phyloP scores from a whole-genome alignment of 2,797 vertebrate genomes.

The Hippoglossus hippoglossus region DNA sequence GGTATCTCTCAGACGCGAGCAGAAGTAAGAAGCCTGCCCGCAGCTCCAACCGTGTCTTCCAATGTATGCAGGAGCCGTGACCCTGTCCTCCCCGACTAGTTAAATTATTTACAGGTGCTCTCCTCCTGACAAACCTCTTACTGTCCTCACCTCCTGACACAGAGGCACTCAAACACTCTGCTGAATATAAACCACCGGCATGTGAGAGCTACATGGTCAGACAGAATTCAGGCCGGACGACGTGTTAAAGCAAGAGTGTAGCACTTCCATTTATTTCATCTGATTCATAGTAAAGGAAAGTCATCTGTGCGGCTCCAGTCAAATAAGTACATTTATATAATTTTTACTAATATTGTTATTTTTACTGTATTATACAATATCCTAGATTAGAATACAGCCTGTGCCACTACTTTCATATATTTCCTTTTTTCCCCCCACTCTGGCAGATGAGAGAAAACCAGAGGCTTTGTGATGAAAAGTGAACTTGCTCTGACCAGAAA shows the following conservation, averaged over 20 bases:
- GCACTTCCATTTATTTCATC: not conserved
- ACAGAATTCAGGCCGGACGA: conserved; percentile 10
- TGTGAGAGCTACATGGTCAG: conserved; percentile 9
- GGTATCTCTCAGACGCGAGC: conserved; percentile 12
- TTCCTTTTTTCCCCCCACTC: conserved; percentile 24
- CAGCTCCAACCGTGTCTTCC: conserved; percentile 23
- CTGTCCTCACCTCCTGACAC: conserved; percentile 67
- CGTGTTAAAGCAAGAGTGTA: not conserved
- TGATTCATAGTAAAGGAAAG: conserved; percentile 1
- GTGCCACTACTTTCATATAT: conserved; percentile 5
- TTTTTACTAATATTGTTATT: not conserved
- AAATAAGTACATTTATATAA: conserved; percentile 24
- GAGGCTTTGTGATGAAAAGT: conserved; percentile 61
- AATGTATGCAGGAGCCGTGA: conserved; percentile 69
- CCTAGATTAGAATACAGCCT: conserved; percentile 26
- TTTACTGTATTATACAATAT: not conserved
- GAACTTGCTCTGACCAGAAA: conserved; percentile 64
- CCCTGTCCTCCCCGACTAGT: conserved; percentile 57
- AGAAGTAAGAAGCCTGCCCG: conserved; percentile 19
- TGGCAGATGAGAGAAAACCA: conserved; percentile 41
- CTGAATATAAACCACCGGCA: conserved; percentile 58
- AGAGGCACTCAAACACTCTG: conserved; percentile 56
- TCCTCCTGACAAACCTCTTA: conserved; percentile 68
- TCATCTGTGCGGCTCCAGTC: conserved; percentile 7
- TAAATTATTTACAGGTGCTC: conserved; percentile 76